Conservation (phyloP, 1,140 invertebrate species). For the Chironomus striatipennis region DNA sequence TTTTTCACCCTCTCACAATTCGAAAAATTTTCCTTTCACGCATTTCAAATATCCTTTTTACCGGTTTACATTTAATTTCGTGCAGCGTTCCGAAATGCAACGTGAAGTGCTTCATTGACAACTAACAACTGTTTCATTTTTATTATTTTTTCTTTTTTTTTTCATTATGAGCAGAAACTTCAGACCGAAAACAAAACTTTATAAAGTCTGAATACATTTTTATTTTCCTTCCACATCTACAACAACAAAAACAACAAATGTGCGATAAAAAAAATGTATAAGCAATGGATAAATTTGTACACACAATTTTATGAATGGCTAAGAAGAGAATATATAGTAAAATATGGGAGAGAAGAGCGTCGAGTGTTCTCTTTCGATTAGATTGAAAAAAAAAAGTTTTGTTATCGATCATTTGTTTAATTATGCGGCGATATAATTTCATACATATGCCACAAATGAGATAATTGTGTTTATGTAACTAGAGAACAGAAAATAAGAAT, state of each 20-base stretch:
- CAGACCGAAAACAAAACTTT: conserved; percentile 7
- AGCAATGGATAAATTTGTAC: neutral
- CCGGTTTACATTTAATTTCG: conserved; percentile 11
- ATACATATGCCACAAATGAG: too few species aligned
- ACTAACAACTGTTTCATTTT: conserved; percentile 14
- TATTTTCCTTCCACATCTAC: neutral
- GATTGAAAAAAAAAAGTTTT: too few species aligned
- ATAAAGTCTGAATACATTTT: conserved; percentile 3
- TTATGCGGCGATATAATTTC: too few species aligned
- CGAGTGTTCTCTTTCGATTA: neutral
- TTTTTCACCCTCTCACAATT: neutral
- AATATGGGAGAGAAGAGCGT: neutral
- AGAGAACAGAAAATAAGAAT: too few species aligned
- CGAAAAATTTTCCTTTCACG: neutral
- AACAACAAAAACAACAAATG: neutral
- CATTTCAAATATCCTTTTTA: neutral
- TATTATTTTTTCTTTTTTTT: neutral
- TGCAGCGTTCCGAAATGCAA: neutral
- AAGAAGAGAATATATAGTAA: neutral
- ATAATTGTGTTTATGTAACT: too few species aligned
- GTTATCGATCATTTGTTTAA: too few species aligned
- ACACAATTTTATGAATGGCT: neutral
- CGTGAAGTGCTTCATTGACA: conserved; percentile 21
- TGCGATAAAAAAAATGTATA: neutral
- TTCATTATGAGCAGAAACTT: conserved; percentile 17